Conservation (phyloP, 2,113 vertebrate species). For the Solea solea region DNA sequence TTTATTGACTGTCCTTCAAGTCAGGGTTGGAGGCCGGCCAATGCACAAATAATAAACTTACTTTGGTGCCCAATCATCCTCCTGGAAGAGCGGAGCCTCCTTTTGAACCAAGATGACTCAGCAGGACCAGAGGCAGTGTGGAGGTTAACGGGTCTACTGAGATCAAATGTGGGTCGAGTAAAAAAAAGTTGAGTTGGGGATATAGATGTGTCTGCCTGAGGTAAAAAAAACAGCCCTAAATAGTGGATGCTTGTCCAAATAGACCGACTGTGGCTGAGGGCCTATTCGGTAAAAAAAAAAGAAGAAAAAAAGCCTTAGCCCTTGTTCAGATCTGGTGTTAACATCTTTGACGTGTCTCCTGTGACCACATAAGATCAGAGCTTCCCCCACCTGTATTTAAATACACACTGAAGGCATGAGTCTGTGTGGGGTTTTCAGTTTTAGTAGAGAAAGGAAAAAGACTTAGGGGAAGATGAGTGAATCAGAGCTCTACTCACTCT, state of each 20-base stretch:
- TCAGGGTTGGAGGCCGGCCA: conserved; percentile 42
- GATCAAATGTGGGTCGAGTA: conserved; percentile 27
- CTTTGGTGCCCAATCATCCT: conserved; percentile 19
- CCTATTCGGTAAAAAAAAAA: not conserved
- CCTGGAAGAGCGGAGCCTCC: conserved; percentile 38
- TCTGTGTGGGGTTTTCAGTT: too few relatives aligned
- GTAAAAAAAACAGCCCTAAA: conserved; percentile 21
- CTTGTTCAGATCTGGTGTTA: too few relatives aligned
- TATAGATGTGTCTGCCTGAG: conserved; percentile 25
- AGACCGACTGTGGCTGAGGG: not conserved
- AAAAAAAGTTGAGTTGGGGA: conserved; percentile 24
- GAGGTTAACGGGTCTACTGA: conserved; percentile 43
- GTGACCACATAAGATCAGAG: too few relatives aligned
- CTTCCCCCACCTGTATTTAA: too few relatives aligned
- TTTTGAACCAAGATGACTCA: conserved; percentile 38
- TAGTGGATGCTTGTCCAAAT: not conserved
- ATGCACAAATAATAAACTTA: conserved; percentile 39
- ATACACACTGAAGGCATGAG: too few relatives aligned
- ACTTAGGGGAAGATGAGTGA: too few relatives aligned
- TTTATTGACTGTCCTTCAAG: conserved; percentile 50
- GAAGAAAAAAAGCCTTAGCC: too few relatives aligned
- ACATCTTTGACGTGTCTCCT: too few relatives aligned
- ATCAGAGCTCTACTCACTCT: too few relatives aligned
- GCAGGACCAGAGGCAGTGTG: conserved; percentile 26
- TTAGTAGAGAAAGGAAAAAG: too few relatives aligned